phyloP scores from a whole-genome alignment of 2,888 invertebrate species.

The Endotricha flammealis region DNA sequence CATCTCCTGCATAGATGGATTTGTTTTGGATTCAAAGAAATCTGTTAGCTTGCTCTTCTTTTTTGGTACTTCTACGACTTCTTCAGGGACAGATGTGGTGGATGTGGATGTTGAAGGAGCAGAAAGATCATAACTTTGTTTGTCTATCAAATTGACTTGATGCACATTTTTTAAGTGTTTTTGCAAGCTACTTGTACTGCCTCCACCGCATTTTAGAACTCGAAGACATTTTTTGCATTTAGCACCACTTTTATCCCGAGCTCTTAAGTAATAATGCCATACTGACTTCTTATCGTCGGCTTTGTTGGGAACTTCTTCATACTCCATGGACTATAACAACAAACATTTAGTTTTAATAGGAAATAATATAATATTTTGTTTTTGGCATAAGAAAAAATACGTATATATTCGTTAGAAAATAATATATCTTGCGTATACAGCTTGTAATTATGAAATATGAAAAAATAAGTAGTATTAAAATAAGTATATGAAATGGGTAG shows the following conservation, averaged over 20 bases:
- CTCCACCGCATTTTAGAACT: slow-evolving; percentile 5
- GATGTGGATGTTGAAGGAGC: neutral
- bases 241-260: slow-evolving; percentile 5
- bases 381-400: too few relatives aligned
- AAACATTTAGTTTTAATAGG: too few relatives aligned
- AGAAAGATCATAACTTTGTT: neutral
- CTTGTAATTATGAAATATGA: neutral
- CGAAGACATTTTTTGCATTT: slow-evolving; percentile 11
- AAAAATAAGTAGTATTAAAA: neutral
- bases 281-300: slow-evolving; percentile 1
- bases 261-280: slow-evolving; percentile 6
- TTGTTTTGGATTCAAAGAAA: slow-evolving; percentile 3
- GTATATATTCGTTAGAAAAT: too few relatives aligned
- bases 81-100: neutral
- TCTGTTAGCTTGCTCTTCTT: slow-evolving; percentile 4
- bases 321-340: neutral
- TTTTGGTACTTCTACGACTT: neutral
- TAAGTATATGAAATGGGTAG: too few relatives aligned
- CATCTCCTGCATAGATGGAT: slow-evolving; percentile 5
- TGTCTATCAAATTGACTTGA: slow-evolving; percentile 1
- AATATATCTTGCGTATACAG: too few relatives aligned
- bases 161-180: slow-evolving; percentile 11
- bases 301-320: neutral
- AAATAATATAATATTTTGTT: too few relatives aligned
- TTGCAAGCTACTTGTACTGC: slow-evolving; percentile 3